phyloP scores from a whole-genome alignment of 2,888 invertebrate genomes.

The Cyclophora albipunctata region DNA sequence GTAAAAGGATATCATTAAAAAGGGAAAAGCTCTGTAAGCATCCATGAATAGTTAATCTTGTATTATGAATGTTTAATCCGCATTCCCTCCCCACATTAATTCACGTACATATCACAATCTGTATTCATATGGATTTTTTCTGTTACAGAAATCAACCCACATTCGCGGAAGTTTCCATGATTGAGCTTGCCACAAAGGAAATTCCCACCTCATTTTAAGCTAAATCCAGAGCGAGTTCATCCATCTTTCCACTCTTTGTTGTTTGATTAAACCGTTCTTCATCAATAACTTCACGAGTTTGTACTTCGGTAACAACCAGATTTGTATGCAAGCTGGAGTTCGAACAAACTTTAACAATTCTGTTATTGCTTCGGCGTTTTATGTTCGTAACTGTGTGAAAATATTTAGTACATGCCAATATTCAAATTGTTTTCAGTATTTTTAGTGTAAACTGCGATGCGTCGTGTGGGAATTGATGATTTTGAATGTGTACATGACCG shows the following conservation, averaged over 20 bases:
- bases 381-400: too few relatives aligned
- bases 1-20: too few relatives aligned
- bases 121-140: too few relatives aligned
- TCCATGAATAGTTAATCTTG: too few relatives aligned
- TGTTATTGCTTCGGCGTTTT: conserved; percentile 6
- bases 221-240: conserved; percentile 22
- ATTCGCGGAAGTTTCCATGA: conserved; percentile 11
- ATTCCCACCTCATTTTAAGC: conserved; percentile 22
- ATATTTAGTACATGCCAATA: too few relatives aligned
- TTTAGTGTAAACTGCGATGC: too few relatives aligned
- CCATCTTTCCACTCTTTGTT: conserved; percentile 28
- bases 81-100: too few relatives aligned
- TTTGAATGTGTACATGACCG: neutral
- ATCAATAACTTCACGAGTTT: conserved; percentile 26
- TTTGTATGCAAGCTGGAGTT: conserved; percentile 16
- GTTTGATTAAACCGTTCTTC: conserved; percentile 25
- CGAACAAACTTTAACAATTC: conserved; percentile 13
- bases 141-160: neutral
- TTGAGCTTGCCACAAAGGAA: conserved; percentile 23
- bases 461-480: neutral
- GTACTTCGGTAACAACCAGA: conserved; percentile 12
- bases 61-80: too few relatives aligned
- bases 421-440: too few relatives aligned
- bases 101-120: too few relatives aligned
- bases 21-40: too few relatives aligned